These are phyloP conservation scores for Microcaecilia unicolor DNA, from an alignment of 2,797 vertebrate genomes.

Conservation along the genomic window DNA sequence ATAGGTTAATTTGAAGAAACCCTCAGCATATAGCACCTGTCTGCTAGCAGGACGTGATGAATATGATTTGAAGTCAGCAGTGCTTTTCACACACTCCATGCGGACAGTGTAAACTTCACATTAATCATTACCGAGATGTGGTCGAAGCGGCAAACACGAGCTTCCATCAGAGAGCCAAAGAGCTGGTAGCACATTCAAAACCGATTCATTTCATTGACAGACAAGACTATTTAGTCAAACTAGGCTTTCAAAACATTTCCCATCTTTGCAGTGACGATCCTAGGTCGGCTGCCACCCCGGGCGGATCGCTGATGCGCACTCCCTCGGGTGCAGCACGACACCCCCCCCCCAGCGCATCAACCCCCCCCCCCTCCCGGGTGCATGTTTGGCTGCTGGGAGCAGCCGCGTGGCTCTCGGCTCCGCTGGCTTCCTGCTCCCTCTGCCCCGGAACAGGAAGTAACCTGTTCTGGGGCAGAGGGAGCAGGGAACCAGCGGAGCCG, in stretches of 20 bases:
- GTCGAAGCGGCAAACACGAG: constrained; percentile 12
- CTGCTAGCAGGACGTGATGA: constrained; percentile 14
- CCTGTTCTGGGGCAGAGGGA: too few species aligned
- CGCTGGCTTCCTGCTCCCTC: too few species aligned
- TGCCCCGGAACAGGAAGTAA: too few species aligned
- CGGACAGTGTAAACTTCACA: constrained; percentile 27
- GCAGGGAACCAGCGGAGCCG: too few species aligned
- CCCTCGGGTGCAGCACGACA: too few species aligned
- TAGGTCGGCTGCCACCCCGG: too few species aligned
- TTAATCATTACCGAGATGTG: constrained; percentile 38
- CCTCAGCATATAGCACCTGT: neutral
- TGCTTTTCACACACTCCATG: constrained; percentile 17
- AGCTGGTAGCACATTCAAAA: constrained; percentile 41
- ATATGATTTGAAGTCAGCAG: constrained; percentile 27
- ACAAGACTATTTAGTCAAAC: constrained; percentile 29
- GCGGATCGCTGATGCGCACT: too few species aligned
- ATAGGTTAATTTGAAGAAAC: neutral
- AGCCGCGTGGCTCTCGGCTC: too few species aligned
- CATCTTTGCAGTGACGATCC: too few species aligned
- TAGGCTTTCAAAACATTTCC: constrained; percentile 24
- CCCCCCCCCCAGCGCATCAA: too few species aligned
- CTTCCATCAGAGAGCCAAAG: constrained; percentile 26
- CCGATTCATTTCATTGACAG: constrained; percentile 36
- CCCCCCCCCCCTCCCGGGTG: too few species aligned
- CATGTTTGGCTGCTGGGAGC: too few species aligned